Evolutionary conservation across 2,113 vertebrate genomes (phyloP).

Genomic region (Sapajus apella): DNA sequence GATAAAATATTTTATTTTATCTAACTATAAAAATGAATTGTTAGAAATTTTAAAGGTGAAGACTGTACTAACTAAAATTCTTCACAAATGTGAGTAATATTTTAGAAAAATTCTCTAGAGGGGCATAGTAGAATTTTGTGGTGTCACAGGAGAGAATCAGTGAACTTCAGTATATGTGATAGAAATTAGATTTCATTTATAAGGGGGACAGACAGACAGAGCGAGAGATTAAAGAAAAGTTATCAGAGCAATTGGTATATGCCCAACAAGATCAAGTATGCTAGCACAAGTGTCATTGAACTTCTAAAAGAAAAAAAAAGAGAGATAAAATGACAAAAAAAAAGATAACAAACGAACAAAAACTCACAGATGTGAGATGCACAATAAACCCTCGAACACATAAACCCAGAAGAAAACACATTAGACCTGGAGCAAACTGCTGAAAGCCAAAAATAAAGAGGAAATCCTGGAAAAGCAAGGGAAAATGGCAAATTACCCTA

Average conservation of each 20-base stretch:
- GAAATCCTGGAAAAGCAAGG: not conserved
- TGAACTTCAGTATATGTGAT: not conserved
- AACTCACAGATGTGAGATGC: not conserved
- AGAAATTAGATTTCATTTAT: not conserved
- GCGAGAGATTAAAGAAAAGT: not conserved
- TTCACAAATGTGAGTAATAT: no score
- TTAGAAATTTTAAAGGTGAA: not conserved
- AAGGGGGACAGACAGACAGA: not conserved
- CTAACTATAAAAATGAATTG: not conserved
- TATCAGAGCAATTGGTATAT: not conserved
- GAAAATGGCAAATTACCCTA: not conserved
- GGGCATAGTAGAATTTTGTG: not conserved
- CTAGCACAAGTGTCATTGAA: no score
- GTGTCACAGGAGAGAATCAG: not conserved
- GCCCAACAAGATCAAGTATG: not conserved
- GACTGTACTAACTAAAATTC: not conserved
- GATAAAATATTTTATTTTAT: not conserved
- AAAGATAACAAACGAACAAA: not conserved
- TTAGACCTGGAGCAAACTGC: not conserved
- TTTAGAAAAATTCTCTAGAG: not conserved
- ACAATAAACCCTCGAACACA: not conserved
- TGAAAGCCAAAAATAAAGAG: not conserved
- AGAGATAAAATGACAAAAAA: not conserved
- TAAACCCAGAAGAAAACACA: not conserved
- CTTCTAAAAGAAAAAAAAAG: not conserved